These are phyloP conservation scores for Cryptus viduatorius DNA, from an alignment of 2,888 invertebrate species.

Conservation along the genomic window DNA sequence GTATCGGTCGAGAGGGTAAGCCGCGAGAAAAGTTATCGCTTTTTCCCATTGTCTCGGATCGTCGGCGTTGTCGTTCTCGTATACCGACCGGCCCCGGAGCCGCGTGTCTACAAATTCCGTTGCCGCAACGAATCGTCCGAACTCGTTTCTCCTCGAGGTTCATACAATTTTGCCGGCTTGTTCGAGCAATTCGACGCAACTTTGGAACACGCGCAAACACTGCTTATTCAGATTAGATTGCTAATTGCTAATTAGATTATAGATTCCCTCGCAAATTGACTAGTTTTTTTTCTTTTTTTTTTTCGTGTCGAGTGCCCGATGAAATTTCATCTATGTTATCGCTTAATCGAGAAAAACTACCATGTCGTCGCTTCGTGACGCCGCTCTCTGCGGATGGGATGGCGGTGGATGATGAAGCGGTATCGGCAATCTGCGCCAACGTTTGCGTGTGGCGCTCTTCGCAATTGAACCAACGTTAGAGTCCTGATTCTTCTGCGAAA, in stretches of 20 bases:
- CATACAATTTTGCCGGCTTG: slow-evolving; percentile 20
- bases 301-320: slow-evolving; percentile 66
- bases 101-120: slow-evolving; percentile 53
- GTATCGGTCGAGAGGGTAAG: background rate
- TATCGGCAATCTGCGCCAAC: slow-evolving; percentile 89
- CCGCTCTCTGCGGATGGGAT: slow-evolving; percentile 77
- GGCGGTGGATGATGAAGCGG: slow-evolving; percentile 78
- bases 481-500: slow-evolving; percentile 92
- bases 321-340: slow-evolving; percentile 61
- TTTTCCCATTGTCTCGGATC: slow-evolving; percentile 65
- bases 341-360: slow-evolving; percentile 85
- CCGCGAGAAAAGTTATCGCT: slow-evolving; percentile 62
- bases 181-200: slow-evolving; percentile 60
- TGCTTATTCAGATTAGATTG: slow-evolving; percentile 72
- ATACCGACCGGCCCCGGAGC: too few species aligned
- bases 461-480: slow-evolving; percentile 91
- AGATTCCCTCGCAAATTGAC: slow-evolving; percentile 69
- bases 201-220: slow-evolving; percentile 65
- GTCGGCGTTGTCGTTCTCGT: too few species aligned
- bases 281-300: slow-evolving; percentile 14
- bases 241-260: slow-evolving; percentile 64
- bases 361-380: slow-evolving; percentile 82
- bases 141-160: slow-evolving; percentile 32
- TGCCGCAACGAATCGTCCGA: slow-evolving; percentile 11
- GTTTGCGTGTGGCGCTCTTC: slow-evolving; percentile 94